A percentile compares a stretch with the other conserved stretches of the same genome.
Conservation (phyloP, 2,888 invertebrate genomes). For the Steinernema scapterisci region DNA sequence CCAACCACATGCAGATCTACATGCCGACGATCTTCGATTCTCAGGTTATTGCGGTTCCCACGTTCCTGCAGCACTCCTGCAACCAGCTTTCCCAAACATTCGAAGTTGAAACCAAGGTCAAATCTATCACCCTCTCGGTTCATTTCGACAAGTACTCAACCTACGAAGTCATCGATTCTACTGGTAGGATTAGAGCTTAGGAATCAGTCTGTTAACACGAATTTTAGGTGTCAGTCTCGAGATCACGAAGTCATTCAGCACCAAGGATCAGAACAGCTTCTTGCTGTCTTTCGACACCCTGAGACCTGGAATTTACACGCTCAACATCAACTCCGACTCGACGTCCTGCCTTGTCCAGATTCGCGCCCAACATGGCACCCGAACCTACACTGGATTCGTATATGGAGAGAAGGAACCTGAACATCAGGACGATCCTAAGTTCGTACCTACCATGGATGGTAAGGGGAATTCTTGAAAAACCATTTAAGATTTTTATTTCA, state of each 20-base stretch:
- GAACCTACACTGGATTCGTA: slow-evolving; percentile 47
- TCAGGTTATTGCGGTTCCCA: neutral
- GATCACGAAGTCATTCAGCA: no score
- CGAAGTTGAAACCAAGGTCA: neutral
- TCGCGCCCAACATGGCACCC: slow-evolving; percentile 48
- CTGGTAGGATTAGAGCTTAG: neutral
- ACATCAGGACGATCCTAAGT: slow-evolving; percentile 42
- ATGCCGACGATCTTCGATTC: slow-evolving; percentile 1
- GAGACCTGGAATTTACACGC: slow-evolving; percentile 41
- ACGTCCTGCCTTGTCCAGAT: slow-evolving; percentile 50
- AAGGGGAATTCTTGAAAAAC: no score
- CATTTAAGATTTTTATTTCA: slow-evolving; percentile 42
- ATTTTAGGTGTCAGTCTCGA: neutral
- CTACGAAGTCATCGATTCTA: neutral
- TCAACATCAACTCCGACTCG: slow-evolving; percentile 41
- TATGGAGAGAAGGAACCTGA: slow-evolving; percentile 39
- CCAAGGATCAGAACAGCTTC: slow-evolving; percentile 40
- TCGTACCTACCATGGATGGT: slow-evolving; percentile 39
- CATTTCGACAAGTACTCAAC: slow-evolving; percentile 10
- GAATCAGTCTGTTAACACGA: neutral
- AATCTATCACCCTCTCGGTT: neutral
- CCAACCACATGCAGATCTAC: slow-evolving; percentile 20
- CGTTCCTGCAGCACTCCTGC: neutral
- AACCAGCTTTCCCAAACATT: neutral
- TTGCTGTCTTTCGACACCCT: slow-evolving; percentile 24